Evolutionary conservation across 2,888 invertebrate species (phyloP), one percentile per base, ranked within the genome.

Genomic region (Serripes groenlandicus): DNA sequence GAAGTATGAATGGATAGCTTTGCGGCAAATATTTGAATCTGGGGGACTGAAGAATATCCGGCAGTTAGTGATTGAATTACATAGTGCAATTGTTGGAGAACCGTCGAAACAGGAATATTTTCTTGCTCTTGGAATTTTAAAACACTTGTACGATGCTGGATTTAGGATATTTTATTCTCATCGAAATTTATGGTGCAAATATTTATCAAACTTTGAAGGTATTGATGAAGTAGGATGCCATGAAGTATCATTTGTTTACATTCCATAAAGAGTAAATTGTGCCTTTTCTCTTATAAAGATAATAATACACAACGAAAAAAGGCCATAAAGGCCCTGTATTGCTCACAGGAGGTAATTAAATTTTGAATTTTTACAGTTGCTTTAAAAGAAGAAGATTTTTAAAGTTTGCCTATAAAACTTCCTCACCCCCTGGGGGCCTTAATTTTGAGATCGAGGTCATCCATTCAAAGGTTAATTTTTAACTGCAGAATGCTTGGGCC

Each of bases 1-100:
- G 74, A 90, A 91, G 64, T 91, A 89, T 89, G 92, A 92, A 66
- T 91, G 91, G 91, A 75, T 83, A 35, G 87, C 90, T 7, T 64
- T 91, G 21, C 88, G 88, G 7, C 80, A 90, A 42, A 86, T 91
- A 37, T 76, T 91, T 34, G 49, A 83, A 18, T 77, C 85, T 18
- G 89, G 87, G 7, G 81, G 86, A 15, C 58, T 92, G 28, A 49
- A 71, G 4, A 69, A 88, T 3, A 82, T 90, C 0, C 76, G 77
- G 15, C 92, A 92, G 69, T 78, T 92, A 37, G 77, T 91, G 3
- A 80, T 91, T 5, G 92, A 92, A 69, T 77, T 92, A 9, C 92
- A 92, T 52, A 86, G 86, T 23, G 86, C 86, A 76, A 87, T 87
- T 72, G 86, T 54, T 71, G 88, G 78, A 42, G 92, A 92, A 62